A percentile compares a stretch with the other conserved stretches of the same genome.
Evolutionary conservation across 2,797 vertebrate species (phyloP).

Genomic region (Rhinophrynus dorsalis): DNA sequence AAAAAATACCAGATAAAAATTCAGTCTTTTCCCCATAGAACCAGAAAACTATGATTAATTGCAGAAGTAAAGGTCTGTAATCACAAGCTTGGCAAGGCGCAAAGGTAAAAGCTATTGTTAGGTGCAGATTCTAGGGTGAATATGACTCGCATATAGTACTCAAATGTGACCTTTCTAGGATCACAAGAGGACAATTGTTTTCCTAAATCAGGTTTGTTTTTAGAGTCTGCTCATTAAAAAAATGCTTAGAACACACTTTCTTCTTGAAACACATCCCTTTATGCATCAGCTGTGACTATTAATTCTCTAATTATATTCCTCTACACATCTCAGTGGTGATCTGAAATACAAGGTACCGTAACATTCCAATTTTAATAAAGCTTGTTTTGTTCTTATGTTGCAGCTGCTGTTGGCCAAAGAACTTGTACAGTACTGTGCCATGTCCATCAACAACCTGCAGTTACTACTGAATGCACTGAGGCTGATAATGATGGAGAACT

Average conservation of each 20-base stretch:
- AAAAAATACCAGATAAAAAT: background rate
- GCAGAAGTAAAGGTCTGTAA: constrained; percentile 52
- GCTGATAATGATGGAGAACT: no score
- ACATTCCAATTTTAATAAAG: constrained; percentile 59
- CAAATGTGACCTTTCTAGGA: constrained; percentile 62
- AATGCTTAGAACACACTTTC: constrained; percentile 59
- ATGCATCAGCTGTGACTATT: constrained; percentile 58
- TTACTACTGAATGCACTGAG: constrained; percentile 59
- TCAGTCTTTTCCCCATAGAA: constrained; percentile 10
- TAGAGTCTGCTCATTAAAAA: constrained; percentile 60
- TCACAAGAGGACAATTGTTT: constrained; percentile 59
- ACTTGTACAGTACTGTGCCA: constrained; percentile 62
- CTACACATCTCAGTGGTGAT: constrained; percentile 65
- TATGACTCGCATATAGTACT: constrained; percentile 58
- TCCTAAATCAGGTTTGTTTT: constrained; percentile 62
- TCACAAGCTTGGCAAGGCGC: constrained; percentile 55
- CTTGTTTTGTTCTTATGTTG: constrained; percentile 51
- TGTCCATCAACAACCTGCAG: constrained; percentile 67
- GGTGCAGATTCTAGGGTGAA: constrained; percentile 43
- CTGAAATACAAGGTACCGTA: constrained; percentile 56
- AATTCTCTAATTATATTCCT: constrained; percentile 68
- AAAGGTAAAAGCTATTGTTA: constrained; percentile 60
- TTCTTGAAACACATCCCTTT: constrained; percentile 62
- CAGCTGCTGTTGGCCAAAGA: constrained; percentile 63
- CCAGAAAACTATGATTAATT: constrained; percentile 54